Evolutionary conservation across 1,140 invertebrate genomes (phyloP).

Genomic region (Homarus americanus): DNA sequence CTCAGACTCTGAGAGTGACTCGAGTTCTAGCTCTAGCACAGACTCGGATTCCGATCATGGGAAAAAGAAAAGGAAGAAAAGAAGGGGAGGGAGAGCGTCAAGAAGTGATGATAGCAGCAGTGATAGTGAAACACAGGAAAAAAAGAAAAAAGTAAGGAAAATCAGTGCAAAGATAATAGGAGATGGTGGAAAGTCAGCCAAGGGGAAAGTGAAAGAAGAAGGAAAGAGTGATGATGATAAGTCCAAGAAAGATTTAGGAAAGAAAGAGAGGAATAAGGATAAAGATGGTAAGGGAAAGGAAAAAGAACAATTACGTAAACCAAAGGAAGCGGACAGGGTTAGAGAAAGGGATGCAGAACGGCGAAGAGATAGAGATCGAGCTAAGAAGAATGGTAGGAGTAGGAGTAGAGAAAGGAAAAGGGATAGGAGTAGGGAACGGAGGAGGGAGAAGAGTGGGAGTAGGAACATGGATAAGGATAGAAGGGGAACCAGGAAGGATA

Average conservation of each 20-base stretch:
- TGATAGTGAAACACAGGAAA: constrained; percentile 54
- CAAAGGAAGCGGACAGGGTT: constrained; percentile 13
- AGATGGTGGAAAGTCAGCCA: constrained; percentile 20
- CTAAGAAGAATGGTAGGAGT: constrained; percentile 25
- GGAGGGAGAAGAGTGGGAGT: constrained; percentile 41
- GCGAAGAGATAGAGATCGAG: constrained; percentile 30
- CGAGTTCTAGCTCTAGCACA: constrained; percentile 39
- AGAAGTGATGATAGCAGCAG: constrained; percentile 54
- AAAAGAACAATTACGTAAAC: constrained; percentile 19
- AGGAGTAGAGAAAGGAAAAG: constrained; percentile 34
- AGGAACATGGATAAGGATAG: constrained; percentile 33
- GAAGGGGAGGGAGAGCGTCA: not conserved
- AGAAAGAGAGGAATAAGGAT: constrained; percentile 34
- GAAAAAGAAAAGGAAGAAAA: constrained; percentile 47
- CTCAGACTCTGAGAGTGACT: constrained; percentile 54
- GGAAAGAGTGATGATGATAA: constrained; percentile 35
- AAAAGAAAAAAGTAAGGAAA: constrained; percentile 38
- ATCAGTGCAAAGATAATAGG: constrained; percentile 7
- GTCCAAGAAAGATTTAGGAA: constrained; percentile 28
- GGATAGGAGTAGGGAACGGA: constrained; percentile 33
- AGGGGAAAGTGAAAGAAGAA: constrained; percentile 32
- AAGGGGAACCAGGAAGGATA: constrained; percentile 46
- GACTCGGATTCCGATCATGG: constrained; percentile 24
- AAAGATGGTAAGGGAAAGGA: constrained; percentile 47
- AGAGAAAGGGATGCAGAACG: constrained; percentile 39